These are phyloP conservation scores for Epizoanthus stellaris DNA, from an alignment of 92 coral and sea anemone species.

Conservation along the genomic window DNA sequence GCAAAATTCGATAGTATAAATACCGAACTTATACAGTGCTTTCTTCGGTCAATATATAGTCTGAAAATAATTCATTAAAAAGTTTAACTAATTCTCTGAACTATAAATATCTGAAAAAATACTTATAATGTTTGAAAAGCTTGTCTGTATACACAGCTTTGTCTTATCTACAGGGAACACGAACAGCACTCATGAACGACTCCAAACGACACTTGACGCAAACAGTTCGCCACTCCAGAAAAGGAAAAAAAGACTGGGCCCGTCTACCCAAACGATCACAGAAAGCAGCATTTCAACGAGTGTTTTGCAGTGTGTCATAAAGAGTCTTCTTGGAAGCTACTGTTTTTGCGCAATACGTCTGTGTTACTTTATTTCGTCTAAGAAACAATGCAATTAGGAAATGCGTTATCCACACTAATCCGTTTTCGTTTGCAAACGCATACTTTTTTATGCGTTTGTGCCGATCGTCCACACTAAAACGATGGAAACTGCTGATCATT, in stretches of 20 bases:
- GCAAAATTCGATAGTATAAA: constrained; percentile 74
- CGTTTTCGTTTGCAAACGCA: too few species aligned
- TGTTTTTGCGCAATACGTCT: too few species aligned
- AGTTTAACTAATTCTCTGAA: constrained; percentile 74
- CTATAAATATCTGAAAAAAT: constrained; percentile 95
- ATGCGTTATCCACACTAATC: too few species aligned
- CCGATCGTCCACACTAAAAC: too few species aligned
- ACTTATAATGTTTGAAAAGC: constrained; percentile 74
- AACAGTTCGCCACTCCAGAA: neutral
- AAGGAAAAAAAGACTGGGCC: neutral
- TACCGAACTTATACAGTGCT: constrained; percentile 57
- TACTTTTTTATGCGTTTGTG: too few species aligned
- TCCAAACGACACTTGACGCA: neutral
- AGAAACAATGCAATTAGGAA: too few species aligned
- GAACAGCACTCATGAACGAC: constrained; percentile 27
- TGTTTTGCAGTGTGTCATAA: too few species aligned
- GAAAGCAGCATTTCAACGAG: too few species aligned
- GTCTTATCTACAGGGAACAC: constrained; percentile 64
- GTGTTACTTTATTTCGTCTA: too few species aligned
- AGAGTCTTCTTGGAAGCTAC: too few species aligned
- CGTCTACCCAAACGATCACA: neutral
- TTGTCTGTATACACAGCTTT: constrained; percentile 63
- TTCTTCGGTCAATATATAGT: constrained; percentile 53
- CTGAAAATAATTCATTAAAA: constrained; percentile 96
- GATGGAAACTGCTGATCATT: too few species aligned